These are phyloP conservation scores for Palythoa grandis DNA, from an alignment of 92 coral and sea anemone species.

Conservation along the genomic window DNA sequence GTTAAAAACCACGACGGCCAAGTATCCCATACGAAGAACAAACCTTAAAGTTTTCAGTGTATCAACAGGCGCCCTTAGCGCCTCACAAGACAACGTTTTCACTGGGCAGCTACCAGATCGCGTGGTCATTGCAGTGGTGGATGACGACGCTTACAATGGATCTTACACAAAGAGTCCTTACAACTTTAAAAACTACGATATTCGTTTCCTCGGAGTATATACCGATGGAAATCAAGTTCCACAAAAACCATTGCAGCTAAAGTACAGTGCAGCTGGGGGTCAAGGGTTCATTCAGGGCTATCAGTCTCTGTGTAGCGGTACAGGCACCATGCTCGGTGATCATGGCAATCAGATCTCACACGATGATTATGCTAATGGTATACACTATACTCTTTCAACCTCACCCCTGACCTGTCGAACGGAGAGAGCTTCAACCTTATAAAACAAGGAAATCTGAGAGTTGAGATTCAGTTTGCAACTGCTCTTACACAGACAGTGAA, in stretches of 20 bases:
- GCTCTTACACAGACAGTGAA: conserved; percentile 36
- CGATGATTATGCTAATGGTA: conserved; percentile 50
- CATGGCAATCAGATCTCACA: conserved; percentile 47
- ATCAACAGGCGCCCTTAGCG: no score
- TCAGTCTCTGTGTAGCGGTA: conserved; percentile 49
- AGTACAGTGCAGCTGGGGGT: conserved; percentile 48
- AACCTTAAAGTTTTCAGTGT: no score
- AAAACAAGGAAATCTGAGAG: conserved; percentile 46
- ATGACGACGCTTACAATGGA: conserved; percentile 67
- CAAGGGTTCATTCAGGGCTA: conserved; percentile 44
- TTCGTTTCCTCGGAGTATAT: conserved; percentile 47
- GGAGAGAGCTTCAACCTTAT: conserved; percentile 45
- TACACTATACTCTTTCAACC: conserved; percentile 49
- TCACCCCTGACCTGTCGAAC: conserved; percentile 48
- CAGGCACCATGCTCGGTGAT: conserved; percentile 44
- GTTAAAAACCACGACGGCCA: no score
- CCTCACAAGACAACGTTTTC: no score
- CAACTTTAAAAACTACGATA: conserved; percentile 58
- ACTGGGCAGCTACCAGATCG: no score
- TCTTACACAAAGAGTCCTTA: conserved; percentile 56
- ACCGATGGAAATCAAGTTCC: conserved; percentile 64
- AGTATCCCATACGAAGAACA: no score
- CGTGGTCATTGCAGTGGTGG: no score
- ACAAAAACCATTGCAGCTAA: conserved; percentile 35
- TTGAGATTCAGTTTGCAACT: conserved; percentile 56